A percentile compares a stretch with the other conserved stretches of the same genome.
phyloP scores from a whole-genome alignment of 2,113 vertebrate genomes.

The Progne subis region DNA sequence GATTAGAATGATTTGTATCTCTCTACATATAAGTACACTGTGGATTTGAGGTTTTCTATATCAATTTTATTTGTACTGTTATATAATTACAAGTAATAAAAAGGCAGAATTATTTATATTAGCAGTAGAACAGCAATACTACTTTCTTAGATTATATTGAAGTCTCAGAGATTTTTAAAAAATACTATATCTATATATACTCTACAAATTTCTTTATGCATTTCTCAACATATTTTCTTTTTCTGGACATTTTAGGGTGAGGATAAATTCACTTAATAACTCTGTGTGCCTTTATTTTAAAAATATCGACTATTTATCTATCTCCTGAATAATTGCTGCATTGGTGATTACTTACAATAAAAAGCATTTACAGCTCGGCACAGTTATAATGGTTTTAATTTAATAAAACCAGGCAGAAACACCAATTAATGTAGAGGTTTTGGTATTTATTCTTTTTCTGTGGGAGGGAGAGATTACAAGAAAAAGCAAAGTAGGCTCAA shows the following conservation, averaged over 20 bases:
- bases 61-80: background rate
- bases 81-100: background rate
- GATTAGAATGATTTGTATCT: slow-evolving; percentile 9
- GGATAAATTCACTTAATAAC: slow-evolving; percentile 31
- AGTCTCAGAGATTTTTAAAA: background rate
- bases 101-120: slow-evolving; percentile 13
- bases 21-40: background rate
- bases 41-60: background rate
- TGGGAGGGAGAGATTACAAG: no score
- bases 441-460: no score
- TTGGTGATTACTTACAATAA: background rate
- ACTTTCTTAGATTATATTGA: background rate
- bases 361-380: background rate
- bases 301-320: background rate
- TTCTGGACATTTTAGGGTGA: background rate
- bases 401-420: no score
- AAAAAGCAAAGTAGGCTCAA: no score
- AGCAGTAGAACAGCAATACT: background rate
- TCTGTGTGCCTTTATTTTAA: background rate
- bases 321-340: background rate
- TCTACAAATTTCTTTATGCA: background rate
- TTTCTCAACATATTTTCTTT: background rate
- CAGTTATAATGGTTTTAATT: no score
- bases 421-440: no score
- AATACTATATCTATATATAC: background rate